phyloP scores from a whole-genome alignment of 1,140 invertebrate genomes.

The Sitobion miscanthi region DNA sequence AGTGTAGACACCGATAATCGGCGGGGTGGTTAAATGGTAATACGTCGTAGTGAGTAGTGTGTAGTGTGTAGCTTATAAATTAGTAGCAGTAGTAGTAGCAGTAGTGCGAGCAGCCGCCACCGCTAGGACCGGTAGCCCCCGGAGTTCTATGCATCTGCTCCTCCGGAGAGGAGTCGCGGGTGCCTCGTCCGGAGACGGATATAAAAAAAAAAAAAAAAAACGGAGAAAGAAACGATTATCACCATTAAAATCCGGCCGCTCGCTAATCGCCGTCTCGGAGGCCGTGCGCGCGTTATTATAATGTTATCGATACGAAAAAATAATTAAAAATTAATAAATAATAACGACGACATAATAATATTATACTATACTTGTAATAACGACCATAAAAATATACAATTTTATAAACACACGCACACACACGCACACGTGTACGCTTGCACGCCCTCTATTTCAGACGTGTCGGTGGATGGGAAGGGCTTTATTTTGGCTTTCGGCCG shows the following conservation, averaged over 20 bases:
- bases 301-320: neutral
- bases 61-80: no score
- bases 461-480: neutral
- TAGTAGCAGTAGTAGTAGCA: neutral
- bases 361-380: neutral
- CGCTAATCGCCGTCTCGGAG: neutral
- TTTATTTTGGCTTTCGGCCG: neutral
- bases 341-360: neutral
- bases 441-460: neutral
- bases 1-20: no score
- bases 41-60: neutral
- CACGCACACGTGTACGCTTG: neutral
- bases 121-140: neutral
- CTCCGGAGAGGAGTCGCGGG: neutral
- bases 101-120: neutral
- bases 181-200: neutral
- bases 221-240: neutral
- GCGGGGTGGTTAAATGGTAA: neutral
- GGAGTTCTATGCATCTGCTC: neutral
- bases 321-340: slow-evolving; percentile 16
- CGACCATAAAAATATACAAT: neutral
- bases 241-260: neutral
- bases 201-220: neutral
- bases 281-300: neutral
- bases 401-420: neutral